Conservation (phyloP, 2,113 vertebrate species). For the Macroglossus sobrinus region DNA sequence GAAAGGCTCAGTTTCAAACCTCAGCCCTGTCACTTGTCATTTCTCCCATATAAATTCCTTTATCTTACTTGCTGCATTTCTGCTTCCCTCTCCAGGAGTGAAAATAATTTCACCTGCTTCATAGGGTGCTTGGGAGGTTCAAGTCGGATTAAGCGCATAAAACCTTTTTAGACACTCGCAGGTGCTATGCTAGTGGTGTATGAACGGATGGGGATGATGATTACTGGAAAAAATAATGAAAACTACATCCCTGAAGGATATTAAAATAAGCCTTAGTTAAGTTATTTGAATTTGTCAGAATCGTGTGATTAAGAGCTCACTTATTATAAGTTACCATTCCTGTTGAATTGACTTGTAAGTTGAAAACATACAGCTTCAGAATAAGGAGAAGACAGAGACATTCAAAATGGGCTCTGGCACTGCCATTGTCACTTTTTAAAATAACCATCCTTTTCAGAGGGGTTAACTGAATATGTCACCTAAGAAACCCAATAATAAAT, state of each 20-base stretch:
- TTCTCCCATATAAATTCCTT: not conserved
- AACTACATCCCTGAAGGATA: not conserved
- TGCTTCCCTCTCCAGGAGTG: not conserved
- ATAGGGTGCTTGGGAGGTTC: not conserved
- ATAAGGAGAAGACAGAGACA: not conserved
- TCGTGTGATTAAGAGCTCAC: not conserved
- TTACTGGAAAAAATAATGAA: not conserved
- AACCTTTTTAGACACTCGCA: not conserved
- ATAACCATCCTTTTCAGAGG: not conserved
- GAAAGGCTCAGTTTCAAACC: not conserved
- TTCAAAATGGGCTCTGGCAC: not conserved
- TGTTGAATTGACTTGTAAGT: not conserved
- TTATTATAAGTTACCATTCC: not conserved
- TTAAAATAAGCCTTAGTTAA: not conserved
- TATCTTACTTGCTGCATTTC: not conserved
- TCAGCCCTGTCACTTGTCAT: not conserved
- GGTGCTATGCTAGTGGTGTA: too few species aligned
- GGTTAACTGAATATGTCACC: not conserved
- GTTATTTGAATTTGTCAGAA: not conserved
- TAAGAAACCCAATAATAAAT: not conserved
- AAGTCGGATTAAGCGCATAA: not conserved
- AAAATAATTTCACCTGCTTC: not conserved
- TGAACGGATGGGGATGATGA: too few species aligned
- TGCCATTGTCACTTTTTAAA: not conserved
- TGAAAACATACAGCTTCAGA: not conserved